These are phyloP conservation scores for Protomyctophum bolini DNA, from an alignment of 2,113 vertebrate species.

Conservation along the genomic window DNA sequence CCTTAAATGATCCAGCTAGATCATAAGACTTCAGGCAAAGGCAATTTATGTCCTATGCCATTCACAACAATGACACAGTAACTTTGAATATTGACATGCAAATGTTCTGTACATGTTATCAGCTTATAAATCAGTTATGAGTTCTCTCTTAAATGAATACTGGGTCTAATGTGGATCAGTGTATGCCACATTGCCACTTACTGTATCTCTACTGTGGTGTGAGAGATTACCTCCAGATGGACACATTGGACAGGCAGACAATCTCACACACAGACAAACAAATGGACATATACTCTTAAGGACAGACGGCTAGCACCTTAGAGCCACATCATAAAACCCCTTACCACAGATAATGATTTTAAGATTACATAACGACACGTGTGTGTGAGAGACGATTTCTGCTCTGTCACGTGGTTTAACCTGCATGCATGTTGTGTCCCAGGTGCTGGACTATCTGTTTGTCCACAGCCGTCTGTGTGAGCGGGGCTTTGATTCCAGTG, in stretches of 20 bases:
- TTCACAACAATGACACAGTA: background rate
- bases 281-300: no score
- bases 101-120: background rate
- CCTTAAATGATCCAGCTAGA: background rate
- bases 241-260: no score
- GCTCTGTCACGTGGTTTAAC: background rate
- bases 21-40: background rate
- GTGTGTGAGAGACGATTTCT: background rate
- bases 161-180: background rate
- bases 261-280: no score
- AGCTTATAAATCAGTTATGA: no score
- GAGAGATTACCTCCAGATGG: no score
- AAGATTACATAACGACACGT: background rate
- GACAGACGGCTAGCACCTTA: no score
- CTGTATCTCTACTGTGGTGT: no score
- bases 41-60: background rate
- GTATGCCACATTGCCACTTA: no score
- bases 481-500: constrained; percentile 90
- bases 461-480: constrained; percentile 92
- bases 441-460: constrained; percentile 86
- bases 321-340: no score
- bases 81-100: background rate
- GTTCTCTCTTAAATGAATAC: background rate
- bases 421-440: constrained; percentile 41
- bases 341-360: background rate